phyloP scores from a whole-genome alignment of 1,140 invertebrate genomes.

The Apocrypta bakeri region DNA sequence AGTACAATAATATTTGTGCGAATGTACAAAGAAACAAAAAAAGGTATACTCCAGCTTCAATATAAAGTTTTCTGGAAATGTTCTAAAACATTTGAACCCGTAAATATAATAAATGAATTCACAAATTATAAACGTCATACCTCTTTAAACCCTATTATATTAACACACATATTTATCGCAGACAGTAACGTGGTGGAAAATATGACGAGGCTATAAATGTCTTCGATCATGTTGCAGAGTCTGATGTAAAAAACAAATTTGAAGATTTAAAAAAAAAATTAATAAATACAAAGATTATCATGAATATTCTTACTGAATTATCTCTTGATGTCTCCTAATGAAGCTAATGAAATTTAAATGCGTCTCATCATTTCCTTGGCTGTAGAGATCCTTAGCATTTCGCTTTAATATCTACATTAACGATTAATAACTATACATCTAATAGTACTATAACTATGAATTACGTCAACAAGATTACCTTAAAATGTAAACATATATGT shows the following conservation, averaged over 20 bases:
- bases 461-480: not conserved
- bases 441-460: no score
- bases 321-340: not conserved
- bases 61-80: no score
- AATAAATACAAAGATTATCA: no score
- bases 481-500: not conserved
- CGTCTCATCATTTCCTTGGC: not conserved
- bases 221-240: not conserved
- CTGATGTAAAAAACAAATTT: not conserved
- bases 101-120: no score
- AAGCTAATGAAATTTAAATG: not conserved
- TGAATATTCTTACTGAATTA: not conserved
- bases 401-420: not conserved
- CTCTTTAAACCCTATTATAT: not conserved
- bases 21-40: not conserved
- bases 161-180: slow-evolving; percentile 9
- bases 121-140: no score
- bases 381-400: not conserved
- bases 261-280: no score
- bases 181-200: not conserved
- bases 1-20: slow-evolving; percentile 11
- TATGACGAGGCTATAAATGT: slow-evolving; percentile 4
- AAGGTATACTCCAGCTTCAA: not conserved
- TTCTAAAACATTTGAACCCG: no score
- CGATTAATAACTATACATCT: no score